Conservation (phyloP, 2,888 invertebrate genomes). For the Bombylius discolor region DNA sequence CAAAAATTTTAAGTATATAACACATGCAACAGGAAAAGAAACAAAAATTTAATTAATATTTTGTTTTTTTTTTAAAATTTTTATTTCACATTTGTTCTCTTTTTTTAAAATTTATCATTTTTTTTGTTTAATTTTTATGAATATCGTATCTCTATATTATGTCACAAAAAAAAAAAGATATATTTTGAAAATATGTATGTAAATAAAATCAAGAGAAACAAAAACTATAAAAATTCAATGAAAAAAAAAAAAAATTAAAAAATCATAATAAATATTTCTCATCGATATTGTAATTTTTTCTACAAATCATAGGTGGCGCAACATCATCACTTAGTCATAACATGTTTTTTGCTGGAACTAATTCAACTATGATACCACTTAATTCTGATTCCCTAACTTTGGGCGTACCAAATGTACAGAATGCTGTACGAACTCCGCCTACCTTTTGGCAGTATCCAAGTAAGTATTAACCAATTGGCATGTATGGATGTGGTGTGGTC, state of each 20-base stretch:
- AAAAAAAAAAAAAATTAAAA: neutral
- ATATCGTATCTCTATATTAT: too few species aligned
- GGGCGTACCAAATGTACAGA: constrained; percentile 18
- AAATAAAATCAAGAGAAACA: too few species aligned
- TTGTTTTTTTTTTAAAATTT: neutral
- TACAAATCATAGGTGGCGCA: constrained; percentile 13
- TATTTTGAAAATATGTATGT: too few species aligned
- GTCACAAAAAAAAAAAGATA: too few species aligned
- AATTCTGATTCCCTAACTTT: constrained; percentile 16
- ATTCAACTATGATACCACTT: constrained; percentile 19
- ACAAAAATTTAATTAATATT: neutral
- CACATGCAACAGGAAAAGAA: neutral
- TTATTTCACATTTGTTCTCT: too few species aligned
- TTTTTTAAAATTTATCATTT: too few species aligned
- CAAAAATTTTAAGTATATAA: neutral
- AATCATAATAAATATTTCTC: neutral
- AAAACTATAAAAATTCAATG: too few species aligned
- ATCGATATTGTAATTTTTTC: neutral
- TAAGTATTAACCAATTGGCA: constrained; percentile 36
- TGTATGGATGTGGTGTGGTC: neutral
- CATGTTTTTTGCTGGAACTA: constrained; percentile 20
- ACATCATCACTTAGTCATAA: constrained; percentile 19
- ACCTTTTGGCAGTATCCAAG: constrained; percentile 73
- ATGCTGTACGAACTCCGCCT: constrained; percentile 45
- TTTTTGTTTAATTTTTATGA: too few species aligned